These are phyloP conservation scores for Mobula hypostoma DNA, from an alignment of 2,113 vertebrate genomes.

Conservation along the genomic window DNA sequence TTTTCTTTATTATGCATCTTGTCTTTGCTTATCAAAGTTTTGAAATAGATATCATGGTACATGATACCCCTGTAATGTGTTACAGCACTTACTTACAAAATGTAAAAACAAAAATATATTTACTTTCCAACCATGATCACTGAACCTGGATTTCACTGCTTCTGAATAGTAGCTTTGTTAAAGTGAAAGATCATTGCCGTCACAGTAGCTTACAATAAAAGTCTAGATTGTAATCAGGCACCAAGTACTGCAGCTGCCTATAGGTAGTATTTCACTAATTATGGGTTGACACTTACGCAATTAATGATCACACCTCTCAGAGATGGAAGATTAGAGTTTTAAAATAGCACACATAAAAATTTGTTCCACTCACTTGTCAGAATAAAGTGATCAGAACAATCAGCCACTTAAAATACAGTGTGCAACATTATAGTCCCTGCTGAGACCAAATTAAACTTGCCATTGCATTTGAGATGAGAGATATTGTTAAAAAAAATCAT, in stretches of 20 bases:
- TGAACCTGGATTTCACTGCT: background rate
- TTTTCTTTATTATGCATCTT: background rate
- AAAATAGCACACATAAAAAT: background rate
- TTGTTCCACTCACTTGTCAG: background rate
- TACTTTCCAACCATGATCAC: background rate
- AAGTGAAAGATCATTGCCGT: background rate
- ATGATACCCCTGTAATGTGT: background rate
- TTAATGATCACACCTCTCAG: background rate
- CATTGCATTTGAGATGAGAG: background rate
- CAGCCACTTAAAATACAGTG: background rate
- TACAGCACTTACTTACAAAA: background rate
- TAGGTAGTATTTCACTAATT: background rate
- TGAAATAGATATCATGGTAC: background rate
- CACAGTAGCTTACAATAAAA: background rate
- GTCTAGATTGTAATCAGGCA: background rate
- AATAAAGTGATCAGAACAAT: background rate
- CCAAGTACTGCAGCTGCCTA: background rate
- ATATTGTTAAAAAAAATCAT: background rate
- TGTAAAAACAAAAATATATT: background rate
- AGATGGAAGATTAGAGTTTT: background rate
- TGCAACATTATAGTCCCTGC: background rate
- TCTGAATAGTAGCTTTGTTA: background rate
- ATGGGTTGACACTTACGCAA: background rate
- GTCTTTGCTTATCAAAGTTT: background rate
- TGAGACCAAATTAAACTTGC: background rate